phyloP scores from a whole-genome alignment of 2,797 vertebrate genomes.

The Aplochiton taeniatus region DNA sequence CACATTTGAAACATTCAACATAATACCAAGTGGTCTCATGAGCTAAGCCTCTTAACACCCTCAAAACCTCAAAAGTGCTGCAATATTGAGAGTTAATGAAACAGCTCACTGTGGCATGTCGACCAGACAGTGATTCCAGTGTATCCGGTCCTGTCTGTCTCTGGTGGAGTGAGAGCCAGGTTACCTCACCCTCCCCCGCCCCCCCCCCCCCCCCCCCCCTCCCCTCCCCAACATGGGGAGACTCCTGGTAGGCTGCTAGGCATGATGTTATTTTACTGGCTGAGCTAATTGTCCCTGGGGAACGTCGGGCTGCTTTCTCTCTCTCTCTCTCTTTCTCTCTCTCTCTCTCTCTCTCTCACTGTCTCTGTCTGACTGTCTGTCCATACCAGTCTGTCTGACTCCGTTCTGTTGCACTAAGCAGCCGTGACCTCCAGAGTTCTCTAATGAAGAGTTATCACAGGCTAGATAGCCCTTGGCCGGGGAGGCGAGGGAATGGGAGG shows the following conservation, averaged over 20 bases:
- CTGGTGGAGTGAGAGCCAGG: too few species aligned
- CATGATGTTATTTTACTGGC: constrained; percentile 74
- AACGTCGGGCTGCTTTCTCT: constrained; percentile 45
- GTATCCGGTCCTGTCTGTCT: too few species aligned
- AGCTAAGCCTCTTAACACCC: too few species aligned
- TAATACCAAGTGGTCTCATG: too few species aligned
- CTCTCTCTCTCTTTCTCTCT: neutral
- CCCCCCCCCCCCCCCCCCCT: too few species aligned
- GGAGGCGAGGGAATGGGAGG: neutral
- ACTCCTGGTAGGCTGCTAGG: constrained; percentile 43
- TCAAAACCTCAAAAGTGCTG: too few species aligned
- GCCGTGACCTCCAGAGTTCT: constrained; percentile 61
- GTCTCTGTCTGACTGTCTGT: neutral
- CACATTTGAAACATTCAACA: too few species aligned
- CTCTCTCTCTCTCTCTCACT: constrained; percentile 30
- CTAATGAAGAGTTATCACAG: constrained; percentile 78
- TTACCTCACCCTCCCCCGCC: too few species aligned
- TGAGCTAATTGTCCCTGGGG: constrained; percentile 74
- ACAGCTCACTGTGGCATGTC: too few species aligned
- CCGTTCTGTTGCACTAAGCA: constrained; percentile 62
- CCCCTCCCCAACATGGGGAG: constrained; percentile 48
- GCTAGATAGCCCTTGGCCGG: constrained; percentile 65
- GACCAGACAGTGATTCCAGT: too few species aligned
- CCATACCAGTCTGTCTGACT: constrained; percentile 40
- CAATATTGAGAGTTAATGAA: too few species aligned